Base-by-base conservation (phyloP, 2,888 invertebrate species). In the Cheilosia vulpina region DNA sequence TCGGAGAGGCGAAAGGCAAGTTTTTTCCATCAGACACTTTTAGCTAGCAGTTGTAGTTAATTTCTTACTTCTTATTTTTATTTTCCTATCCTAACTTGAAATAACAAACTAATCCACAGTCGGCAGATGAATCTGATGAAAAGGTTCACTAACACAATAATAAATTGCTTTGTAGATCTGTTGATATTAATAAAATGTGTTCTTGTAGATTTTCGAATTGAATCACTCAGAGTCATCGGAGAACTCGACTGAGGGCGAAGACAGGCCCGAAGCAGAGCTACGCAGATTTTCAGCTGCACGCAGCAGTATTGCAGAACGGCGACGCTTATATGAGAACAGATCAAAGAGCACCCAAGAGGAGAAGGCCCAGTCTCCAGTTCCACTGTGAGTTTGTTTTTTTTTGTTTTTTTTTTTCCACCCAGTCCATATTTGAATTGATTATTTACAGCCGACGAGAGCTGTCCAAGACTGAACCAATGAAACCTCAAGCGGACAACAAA, bases 281-380 rank as follows among this genome's bases (percentile, higher is more conserved):
- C 94, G 94, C 80, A 92, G 95, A 75, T 93, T 94, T 24, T 94
- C 94, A 2, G 92, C 93, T 7, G 95, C 95, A 89, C 94, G 95
- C 63, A 94, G 93, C 80, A 95, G 96, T 53, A 96, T 97, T 87
- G 96, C 97, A 1, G 97, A 96, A 89, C 92, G 95, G 43, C 94
- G 96, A 0, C 95, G 95, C 85, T 93, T 96, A 87, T 97, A 97
- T 90, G 97, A 97, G 90, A 94, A 93, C 89, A 94, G 96, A 13
- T 96, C 96, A 0, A 94, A 95, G 38, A 96, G 96, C 79, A 93
- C 93, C 45, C 93, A 94, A 87, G 94, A 94, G 76, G 95, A 96
- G 1, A 95, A 95, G 88, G 93, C 95, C 21, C 94, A 94, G 0
- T 96, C 96, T 6, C 97, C 97, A 2, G 95, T 96, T 1, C 95